A percentile compares a stretch with the other conserved stretches of the same genome.
phyloP scores from a whole-genome alignment of 2,797 vertebrate species.

The Takifugu rubripes region DNA sequence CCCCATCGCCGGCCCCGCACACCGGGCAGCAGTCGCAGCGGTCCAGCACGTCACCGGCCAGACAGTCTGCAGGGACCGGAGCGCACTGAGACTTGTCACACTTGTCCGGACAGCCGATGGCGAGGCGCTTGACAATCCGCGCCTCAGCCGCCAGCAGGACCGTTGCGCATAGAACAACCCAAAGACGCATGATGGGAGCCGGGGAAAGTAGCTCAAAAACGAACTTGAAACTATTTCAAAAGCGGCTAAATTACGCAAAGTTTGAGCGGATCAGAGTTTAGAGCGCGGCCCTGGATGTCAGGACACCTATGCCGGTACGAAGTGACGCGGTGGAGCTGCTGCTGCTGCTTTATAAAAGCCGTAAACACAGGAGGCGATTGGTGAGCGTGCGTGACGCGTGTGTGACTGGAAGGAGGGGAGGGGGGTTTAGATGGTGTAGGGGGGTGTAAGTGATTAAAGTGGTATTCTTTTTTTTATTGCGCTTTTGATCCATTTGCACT shows the following conservation, averaged over 20 bases:
- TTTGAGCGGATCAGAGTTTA: too few species aligned
- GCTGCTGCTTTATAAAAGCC: conserved; percentile 58
- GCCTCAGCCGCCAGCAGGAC: conserved; percentile 39
- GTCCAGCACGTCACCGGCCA: conserved; percentile 76
- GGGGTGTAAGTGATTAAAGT: conserved; percentile 3
- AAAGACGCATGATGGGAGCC: conserved; percentile 44
- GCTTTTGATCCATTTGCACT: too few species aligned
- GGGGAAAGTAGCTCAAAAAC: not conserved
- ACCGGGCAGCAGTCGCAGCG: conserved; percentile 87
- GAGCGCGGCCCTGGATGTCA: not conserved
- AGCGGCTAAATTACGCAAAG: too few species aligned
- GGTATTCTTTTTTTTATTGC: not conserved
- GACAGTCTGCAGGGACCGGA: conserved; percentile 73
- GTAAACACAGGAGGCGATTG: conserved; percentile 67
- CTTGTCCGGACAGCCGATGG: conserved; percentile 77
- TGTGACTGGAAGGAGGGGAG: not conserved
- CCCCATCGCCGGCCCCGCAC: conserved; percentile 86
- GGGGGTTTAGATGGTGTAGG: not conserved
- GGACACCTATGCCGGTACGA: not conserved
- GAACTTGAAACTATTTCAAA: too few species aligned
- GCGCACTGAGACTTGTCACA: conserved; percentile 83
- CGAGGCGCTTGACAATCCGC: conserved; percentile 50
- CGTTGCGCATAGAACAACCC: conserved; percentile 36
- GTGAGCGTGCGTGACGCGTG: conserved; percentile 50
- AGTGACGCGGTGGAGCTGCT: not conserved